Conservation (phyloP, 1,140 invertebrate genomes). For the Aphaenogaster floridana region DNA sequence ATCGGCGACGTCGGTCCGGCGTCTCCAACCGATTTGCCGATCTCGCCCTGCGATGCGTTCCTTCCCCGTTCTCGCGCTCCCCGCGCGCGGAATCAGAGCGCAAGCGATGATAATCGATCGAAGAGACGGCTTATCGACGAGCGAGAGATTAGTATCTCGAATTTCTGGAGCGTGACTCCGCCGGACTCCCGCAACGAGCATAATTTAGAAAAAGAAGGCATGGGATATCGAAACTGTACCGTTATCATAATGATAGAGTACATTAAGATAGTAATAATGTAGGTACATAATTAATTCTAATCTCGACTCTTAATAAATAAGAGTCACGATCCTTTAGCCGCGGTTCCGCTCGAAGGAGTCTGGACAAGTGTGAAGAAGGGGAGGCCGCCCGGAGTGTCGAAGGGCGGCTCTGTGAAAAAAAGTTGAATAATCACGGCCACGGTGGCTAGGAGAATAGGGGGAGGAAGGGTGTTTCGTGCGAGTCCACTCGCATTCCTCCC, state of each 20-base stretch:
- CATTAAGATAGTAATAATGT: constrained; percentile 13
- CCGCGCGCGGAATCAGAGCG: constrained; percentile 15
- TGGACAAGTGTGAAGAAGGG: background rate
- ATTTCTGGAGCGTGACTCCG: constrained; percentile 5
- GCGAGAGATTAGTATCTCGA: background rate
- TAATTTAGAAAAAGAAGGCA: background rate
- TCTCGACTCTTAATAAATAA: constrained; percentile 4
- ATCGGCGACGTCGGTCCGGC: constrained; percentile 33
- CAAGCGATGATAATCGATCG: constrained; percentile 10
- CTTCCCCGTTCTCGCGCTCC: background rate
- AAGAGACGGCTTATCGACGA: background rate
- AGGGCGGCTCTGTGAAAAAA: constrained; percentile 54
- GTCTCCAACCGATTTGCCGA: constrained; percentile 42
- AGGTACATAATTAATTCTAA: background rate
- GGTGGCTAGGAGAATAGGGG: background rate
- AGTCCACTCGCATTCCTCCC: constrained; percentile 76
- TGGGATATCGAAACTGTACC: background rate
- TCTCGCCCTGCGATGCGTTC: background rate
- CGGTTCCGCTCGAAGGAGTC: background rate
- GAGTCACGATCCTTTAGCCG: background rate
- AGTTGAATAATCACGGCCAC: constrained; percentile 69
- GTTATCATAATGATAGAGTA: background rate
- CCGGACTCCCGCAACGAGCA: background rate
- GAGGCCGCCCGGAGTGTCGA: constrained; percentile 38
- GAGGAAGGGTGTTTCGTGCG: constrained; percentile 72